Conservation (phyloP, 2,888 invertebrate species). For the Trachelus stipa region DNA sequence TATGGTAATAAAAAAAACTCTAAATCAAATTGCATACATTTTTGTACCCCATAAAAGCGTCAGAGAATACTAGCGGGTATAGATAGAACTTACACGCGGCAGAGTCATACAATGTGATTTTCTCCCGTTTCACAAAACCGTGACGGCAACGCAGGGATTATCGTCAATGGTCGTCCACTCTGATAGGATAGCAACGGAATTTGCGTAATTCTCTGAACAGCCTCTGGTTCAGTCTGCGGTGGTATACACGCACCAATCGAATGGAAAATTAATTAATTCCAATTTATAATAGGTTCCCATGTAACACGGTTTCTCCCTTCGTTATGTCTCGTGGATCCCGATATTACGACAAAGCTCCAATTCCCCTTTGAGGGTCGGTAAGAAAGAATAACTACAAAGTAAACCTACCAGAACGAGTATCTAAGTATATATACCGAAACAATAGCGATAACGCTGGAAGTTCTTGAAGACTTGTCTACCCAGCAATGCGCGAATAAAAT, state of each 20-base stretch:
- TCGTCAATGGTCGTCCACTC: not conserved
- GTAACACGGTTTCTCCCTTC: not conserved
- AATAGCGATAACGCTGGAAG: not conserved
- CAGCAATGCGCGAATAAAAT: not conserved
- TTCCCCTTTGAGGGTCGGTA: no score
- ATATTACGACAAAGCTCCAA: no score
- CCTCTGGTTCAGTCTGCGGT: conserved; percentile 2
- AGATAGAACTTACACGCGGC: not conserved
- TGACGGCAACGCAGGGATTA: conserved; percentile 6
- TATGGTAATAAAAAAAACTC: not conserved
- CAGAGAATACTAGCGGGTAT: not conserved
- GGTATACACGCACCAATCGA: not conserved
- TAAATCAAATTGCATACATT: not conserved
- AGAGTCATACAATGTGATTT: not conserved
- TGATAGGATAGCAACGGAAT: not conserved
- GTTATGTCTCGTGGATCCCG: no score
- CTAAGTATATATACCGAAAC: not conserved
- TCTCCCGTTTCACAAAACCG: not conserved
- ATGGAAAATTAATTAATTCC: conserved; percentile 9
- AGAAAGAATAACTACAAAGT: no score
- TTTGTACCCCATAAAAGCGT: not conserved
- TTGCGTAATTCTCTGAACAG: conserved; percentile 6
- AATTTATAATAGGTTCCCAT: not conserved
- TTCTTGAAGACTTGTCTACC: not conserved
- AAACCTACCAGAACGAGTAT: not conserved